These are phyloP conservation scores for Pseudomyrmex cubaensis DNA, from an alignment of 1,140 invertebrate species.

Conservation along the genomic window DNA sequence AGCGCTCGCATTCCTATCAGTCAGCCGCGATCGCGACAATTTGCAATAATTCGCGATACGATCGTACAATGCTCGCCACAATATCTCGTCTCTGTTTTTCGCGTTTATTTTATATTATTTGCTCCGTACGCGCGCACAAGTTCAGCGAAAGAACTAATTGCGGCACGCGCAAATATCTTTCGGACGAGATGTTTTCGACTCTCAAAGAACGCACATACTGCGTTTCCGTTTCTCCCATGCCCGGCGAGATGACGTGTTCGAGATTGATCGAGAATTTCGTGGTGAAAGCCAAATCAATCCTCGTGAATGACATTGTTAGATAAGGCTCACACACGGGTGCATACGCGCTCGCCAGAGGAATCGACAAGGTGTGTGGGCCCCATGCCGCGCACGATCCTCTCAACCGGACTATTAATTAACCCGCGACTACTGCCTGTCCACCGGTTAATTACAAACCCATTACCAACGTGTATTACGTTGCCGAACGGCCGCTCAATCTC, in stretches of 20 bases:
- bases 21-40: neutral
- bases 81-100: conserved; percentile 1
- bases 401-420: conserved; percentile 71
- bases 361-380: conserved; percentile 64
- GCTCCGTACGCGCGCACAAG: neutral
- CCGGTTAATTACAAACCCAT: conserved; percentile 64
- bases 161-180: neutral
- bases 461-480: conserved; percentile 34
- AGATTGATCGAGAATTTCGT: neutral
- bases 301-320: conserved; percentile 53
- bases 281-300: conserved; percentile 42
- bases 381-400: conserved; percentile 55
- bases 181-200: neutral
- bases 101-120: neutral
- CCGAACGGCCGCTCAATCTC: conserved; percentile 45
- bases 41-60: neutral
- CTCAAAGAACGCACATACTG: neutral
- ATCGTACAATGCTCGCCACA: neutral
- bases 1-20: conserved; percentile 31
- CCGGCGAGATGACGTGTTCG: neutral
- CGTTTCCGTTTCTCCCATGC: neutral
- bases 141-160: neutral
- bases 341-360: conserved; percentile 4
- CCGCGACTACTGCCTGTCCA: conserved; percentile 62
- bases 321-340: conserved; percentile 17